A percentile compares a stretch with the other conserved stretches of the same genome.
These are phyloP conservation scores for Oasisia sp. DNA, from an alignment of 2,888 invertebrate genomes.

Conservation along the genomic window DNA sequence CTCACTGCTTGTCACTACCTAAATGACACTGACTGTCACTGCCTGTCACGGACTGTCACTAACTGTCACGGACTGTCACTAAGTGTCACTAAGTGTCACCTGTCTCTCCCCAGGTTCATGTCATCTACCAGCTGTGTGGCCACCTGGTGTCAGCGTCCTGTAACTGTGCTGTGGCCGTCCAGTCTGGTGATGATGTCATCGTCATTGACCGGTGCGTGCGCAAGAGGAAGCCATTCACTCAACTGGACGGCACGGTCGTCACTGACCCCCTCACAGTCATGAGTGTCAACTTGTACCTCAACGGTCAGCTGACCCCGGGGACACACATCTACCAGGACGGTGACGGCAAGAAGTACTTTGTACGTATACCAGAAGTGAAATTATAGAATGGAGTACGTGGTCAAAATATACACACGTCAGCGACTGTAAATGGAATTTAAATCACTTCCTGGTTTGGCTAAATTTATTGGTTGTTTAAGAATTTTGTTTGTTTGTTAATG, in stretches of 20 bases:
- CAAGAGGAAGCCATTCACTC: constrained; percentile 11
- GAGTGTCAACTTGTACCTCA: constrained; percentile 34
- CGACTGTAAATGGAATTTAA: no score
- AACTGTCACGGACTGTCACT: no score
- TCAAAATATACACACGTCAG: no score
- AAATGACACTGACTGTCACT: no score
- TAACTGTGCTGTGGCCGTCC: constrained; percentile 44
- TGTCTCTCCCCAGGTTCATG: constrained; percentile 36
- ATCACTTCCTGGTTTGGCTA: no score
- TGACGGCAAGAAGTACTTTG: constrained; percentile 39
- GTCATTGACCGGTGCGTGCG: constrained; percentile 41
- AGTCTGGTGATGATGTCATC: constrained; percentile 42
- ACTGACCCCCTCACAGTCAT: constrained; percentile 13
- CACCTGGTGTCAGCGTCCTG: constrained; percentile 38
- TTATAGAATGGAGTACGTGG: no score
- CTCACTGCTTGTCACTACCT: no score
- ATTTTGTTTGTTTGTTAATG: no score
- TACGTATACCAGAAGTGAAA: constrained; percentile 19
- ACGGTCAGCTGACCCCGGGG: constrained; percentile 40
- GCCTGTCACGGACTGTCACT: no score
- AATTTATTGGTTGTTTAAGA: no score
- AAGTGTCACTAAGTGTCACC: no score
- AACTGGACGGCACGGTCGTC: neutral
- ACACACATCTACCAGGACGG: constrained; percentile 35
- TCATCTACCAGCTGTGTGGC: constrained; percentile 40